These are phyloP conservation scores for Plemyria rubiginata DNA, from an alignment of 2,888 invertebrate genomes.

Conservation along the genomic window DNA sequence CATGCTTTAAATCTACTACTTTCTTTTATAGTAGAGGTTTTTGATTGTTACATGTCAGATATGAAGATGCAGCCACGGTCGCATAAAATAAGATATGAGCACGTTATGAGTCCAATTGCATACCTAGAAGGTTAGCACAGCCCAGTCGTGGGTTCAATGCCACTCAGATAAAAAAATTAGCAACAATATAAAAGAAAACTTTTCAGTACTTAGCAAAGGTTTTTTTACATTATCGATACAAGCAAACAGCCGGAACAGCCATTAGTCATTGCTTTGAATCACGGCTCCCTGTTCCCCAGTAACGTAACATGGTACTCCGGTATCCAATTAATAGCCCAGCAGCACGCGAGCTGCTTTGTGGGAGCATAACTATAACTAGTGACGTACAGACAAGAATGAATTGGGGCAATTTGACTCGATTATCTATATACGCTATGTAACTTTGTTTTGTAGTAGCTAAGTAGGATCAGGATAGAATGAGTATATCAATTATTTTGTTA, in stretches of 20 bases:
- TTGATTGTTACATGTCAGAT: too few relatives aligned
- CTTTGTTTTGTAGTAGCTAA: constrained; percentile 15
- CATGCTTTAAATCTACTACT: background rate
- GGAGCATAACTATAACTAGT: background rate
- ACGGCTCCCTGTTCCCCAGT: constrained; percentile 15
- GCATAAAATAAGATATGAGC: too few relatives aligned
- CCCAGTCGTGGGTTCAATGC: too few relatives aligned
- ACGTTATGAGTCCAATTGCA: too few relatives aligned
- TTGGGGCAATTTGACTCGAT: constrained; percentile 17
- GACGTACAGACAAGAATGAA: constrained; percentile 8
- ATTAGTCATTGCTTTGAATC: constrained; percentile 20
- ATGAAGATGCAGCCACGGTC: too few relatives aligned
- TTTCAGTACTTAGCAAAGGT: too few relatives aligned
- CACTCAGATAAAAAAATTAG: too few relatives aligned
- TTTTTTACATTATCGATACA: background rate
- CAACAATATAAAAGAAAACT: too few relatives aligned
- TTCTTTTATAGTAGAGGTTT: too few relatives aligned
- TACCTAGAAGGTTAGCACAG: too few relatives aligned
- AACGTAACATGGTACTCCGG: constrained; percentile 14
- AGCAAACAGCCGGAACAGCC: constrained; percentile 10
- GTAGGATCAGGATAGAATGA: constrained; percentile 12
- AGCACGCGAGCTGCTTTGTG: constrained; percentile 23
- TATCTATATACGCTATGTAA: background rate
- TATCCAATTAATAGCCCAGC: constrained; percentile 18
- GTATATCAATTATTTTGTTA: constrained; percentile 20